Evolutionary conservation across 2,113 vertebrate genomes (phyloP).

Genomic region (Dolichotis patagonum): DNA sequence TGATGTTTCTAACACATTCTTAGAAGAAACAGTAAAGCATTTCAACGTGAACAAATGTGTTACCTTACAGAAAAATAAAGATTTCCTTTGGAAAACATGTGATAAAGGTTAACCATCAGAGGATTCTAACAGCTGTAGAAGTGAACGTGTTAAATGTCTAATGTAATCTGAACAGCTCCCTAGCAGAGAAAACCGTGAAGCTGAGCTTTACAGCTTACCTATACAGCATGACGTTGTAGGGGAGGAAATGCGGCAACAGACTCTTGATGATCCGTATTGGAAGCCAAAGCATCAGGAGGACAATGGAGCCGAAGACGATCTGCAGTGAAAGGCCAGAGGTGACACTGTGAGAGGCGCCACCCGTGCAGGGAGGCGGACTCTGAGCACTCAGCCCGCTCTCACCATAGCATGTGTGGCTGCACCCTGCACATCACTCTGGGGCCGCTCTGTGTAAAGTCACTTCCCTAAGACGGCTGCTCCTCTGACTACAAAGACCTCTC

Average conservation of each 20-base stretch:
- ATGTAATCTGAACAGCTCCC: neutral
- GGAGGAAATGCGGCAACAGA: conserved; percentile 94
- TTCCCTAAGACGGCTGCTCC: neutral
- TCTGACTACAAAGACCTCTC: neutral
- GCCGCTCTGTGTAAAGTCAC: neutral
- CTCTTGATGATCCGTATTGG: conserved; percentile 96
- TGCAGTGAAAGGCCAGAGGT: conserved; percentile 75
- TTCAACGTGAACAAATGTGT: neutral
- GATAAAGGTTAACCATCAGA: conserved; percentile 38
- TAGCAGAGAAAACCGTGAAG: neutral
- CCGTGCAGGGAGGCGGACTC: neutral
- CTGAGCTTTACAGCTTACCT: conserved; percentile 87
- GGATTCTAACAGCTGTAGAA: neutral
- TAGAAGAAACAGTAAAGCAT: neutral
- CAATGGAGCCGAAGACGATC: conserved; percentile 98
- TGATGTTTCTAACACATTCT: neutral
- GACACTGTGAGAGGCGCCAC: neutral
- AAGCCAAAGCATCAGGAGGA: conserved; percentile 98
- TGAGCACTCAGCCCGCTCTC: neutral
- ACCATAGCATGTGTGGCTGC: neutral
- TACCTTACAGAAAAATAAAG: neutral
- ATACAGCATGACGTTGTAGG: conserved; percentile 99
- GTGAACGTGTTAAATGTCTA: neutral
- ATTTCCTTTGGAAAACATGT: conserved; percentile 27
- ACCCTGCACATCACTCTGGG: neutral